Conservation (phyloP, 2,888 invertebrate species). For the Cryptus armator region DNA sequence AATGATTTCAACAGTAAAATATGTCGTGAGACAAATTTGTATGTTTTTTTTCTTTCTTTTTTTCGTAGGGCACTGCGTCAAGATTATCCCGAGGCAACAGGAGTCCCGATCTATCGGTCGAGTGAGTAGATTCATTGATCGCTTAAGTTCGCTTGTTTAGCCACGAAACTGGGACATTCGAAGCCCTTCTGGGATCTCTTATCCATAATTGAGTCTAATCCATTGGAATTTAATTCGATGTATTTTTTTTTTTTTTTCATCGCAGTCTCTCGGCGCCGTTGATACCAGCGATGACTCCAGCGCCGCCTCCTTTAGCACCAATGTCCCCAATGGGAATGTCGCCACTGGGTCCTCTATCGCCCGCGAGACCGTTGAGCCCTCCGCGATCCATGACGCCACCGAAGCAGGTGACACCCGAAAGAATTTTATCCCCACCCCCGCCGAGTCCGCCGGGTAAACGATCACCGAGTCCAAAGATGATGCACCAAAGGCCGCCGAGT, state of each 20-base stretch:
- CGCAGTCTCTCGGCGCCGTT: conserved; percentile 86
- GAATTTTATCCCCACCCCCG: conserved; percentile 73
- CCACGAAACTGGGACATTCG: conserved; percentile 12
- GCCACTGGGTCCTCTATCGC: conserved; percentile 78
- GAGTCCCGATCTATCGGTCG: conserved; percentile 78
- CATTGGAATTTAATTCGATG: conserved; percentile 30
- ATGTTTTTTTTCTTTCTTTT: conserved; percentile 12
- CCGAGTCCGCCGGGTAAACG: conserved; percentile 67
- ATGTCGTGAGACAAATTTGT: neutral
- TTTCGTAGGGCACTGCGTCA: conserved; percentile 73
- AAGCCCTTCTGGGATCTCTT: conserved; percentile 24
- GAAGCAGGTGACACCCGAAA: conserved; percentile 72
- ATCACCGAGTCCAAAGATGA: conserved; percentile 69
- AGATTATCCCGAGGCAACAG: conserved; percentile 75
- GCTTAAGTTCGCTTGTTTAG: neutral
- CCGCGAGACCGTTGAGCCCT: conserved; percentile 77
- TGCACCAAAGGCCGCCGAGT: conserved; percentile 80
- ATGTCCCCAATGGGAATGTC: conserved; percentile 84
- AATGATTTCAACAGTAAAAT: neutral
- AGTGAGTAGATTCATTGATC: conserved; percentile 75
- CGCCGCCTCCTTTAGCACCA: conserved; percentile 86
- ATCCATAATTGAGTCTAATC: conserved; percentile 48
- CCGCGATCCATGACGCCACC: conserved; percentile 68
- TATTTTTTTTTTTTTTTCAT: conserved; percentile 8
- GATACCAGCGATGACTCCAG: conserved; percentile 80